phyloP scores from a whole-genome alignment of 2,113 vertebrate genomes.

The Petromus typicus region DNA sequence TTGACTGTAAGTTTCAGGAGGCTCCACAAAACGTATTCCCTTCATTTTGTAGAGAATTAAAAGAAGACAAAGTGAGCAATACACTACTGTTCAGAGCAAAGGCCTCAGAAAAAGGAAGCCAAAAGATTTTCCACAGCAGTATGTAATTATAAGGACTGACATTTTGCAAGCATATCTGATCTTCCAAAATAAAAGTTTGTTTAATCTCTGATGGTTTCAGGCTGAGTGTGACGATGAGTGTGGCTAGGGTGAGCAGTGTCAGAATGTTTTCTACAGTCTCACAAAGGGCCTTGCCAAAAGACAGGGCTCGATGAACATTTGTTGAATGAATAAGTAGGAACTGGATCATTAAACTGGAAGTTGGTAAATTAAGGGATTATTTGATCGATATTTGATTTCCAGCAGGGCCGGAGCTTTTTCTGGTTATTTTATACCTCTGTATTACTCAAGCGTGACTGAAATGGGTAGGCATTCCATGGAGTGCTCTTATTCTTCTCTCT shows the following conservation, averaged over 20 bases:
- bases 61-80: neutral
- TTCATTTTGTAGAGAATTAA: neutral
- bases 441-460: neutral
- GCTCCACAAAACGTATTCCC: neutral
- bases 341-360: slow-evolving; percentile 43
- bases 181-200: slow-evolving; percentile 29
- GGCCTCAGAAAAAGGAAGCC: neutral
- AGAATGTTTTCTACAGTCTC: neutral
- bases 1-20: neutral
- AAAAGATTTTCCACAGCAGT: neutral
- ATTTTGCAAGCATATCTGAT: neutral
- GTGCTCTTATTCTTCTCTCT: slow-evolving; percentile 15
- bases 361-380: slow-evolving; percentile 50
- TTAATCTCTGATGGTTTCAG: neutral
- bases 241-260: neutral
- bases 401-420: neutral
- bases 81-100: fast-evolving
- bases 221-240: neutral
- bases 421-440: neutral
- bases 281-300: neutral
- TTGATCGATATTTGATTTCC: slow-evolving; percentile 61
- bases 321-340: slow-evolving; percentile 37
- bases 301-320: neutral
- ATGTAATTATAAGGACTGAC: neutral
- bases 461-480: neutral